A percentile compares a stretch with the other conserved stretches of the same genome.
Conservation (phyloP, 2,797 vertebrate species). For the Mormyrus proboscirostris region DNA sequence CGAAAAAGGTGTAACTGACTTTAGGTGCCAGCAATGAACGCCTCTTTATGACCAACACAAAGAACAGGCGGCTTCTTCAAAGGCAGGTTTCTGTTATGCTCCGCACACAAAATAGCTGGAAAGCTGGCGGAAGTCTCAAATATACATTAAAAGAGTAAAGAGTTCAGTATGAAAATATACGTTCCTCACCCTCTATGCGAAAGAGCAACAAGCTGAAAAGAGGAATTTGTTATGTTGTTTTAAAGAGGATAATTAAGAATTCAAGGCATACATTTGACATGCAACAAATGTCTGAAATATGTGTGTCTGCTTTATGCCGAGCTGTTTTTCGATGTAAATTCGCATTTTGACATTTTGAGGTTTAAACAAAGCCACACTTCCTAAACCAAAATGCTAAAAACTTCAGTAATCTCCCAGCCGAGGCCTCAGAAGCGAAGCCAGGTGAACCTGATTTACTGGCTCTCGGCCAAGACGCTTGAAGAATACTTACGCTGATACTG, state of each 20-base stretch:
- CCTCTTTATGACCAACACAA: not conserved
- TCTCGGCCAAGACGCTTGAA: not conserved
- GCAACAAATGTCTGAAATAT: not conserved
- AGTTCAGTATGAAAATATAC: not conserved
- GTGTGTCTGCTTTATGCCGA: not conserved
- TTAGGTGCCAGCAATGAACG: not conserved
- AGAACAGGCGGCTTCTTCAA: not conserved
- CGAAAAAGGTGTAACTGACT: not conserved
- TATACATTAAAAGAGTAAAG: not conserved
- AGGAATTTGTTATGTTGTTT: not conserved
- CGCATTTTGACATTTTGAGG: not conserved
- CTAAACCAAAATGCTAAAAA: not conserved
- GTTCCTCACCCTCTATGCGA: not conserved
- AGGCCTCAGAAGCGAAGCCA: not conserved
- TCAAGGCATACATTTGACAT: not conserved
- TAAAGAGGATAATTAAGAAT: not conserved
- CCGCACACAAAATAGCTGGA: not conserved
- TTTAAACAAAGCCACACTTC: not conserved
- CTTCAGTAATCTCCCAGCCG: not conserved
- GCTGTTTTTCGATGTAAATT: not conserved
- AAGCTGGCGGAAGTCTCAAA: not conserved
- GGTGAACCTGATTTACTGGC: not conserved
- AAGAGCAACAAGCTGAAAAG: not conserved
- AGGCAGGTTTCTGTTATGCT: not conserved
- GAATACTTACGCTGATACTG: not conserved